Conservation (phyloP, 2,888 invertebrate species). For the Ectemnius lituratus region DNA sequence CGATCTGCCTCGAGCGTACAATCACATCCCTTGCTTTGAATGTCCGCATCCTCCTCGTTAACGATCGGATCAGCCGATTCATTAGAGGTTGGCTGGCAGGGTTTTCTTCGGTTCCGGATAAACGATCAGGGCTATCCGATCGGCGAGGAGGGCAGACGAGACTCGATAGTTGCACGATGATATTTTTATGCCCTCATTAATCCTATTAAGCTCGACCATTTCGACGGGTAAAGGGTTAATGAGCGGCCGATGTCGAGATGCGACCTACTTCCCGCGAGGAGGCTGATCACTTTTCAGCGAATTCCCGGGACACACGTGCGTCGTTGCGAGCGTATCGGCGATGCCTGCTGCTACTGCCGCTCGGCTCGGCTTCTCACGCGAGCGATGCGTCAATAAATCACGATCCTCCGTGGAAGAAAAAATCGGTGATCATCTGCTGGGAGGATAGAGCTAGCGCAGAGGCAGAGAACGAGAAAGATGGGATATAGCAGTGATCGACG, state of each 20-base stretch:
- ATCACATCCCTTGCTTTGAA: conserved; percentile 46
- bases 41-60: conserved; percentile 22
- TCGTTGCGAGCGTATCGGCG: background rate
- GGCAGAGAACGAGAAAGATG: conserved; percentile 12
- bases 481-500: conserved; percentile 20
- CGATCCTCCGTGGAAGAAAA: conserved; percentile 53
- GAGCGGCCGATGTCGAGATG: conserved; percentile 25
- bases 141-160: too few species aligned
- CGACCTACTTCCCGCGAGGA: background rate
- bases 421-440: conserved; percentile 61
- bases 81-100: too few species aligned
- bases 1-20: conserved; percentile 52
- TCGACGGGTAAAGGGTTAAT: background rate
- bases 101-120: too few species aligned
- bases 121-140: too few species aligned
- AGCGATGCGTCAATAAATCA: conserved; percentile 61
- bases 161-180: too few species aligned
- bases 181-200: too few species aligned
- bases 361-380: conserved; percentile 61
- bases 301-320: conserved; percentile 50
- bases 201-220: too few species aligned
- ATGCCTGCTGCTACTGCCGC: background rate
- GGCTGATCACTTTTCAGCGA: conserved; percentile 11
- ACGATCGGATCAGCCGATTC: conserved; percentile 25
- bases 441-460: conserved; percentile 36